Percentiles rank a stretch among this genome's conserved stretches.
phyloP scores from a whole-genome alignment of 2,113 vertebrate genomes.

The Octodon degus region DNA sequence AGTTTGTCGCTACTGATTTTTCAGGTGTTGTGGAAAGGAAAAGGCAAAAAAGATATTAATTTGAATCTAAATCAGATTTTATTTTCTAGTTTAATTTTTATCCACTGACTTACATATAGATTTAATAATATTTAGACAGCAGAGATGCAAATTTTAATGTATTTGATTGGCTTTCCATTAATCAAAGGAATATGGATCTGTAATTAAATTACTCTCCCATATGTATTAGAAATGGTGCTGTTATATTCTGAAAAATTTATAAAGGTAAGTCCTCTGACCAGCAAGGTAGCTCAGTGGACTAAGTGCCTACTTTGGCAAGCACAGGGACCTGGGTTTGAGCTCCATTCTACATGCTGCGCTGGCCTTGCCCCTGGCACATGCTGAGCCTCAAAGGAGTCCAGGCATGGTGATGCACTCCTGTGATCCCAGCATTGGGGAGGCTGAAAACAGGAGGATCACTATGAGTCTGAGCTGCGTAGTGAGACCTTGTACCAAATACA shows the following conservation, averaged over 20 bases:
- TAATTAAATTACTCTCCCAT: conserved; percentile 6
- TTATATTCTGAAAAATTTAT: not conserved
- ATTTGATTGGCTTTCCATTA: conserved; percentile 42
- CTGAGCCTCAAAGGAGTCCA: too few species aligned
- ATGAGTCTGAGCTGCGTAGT: too few species aligned
- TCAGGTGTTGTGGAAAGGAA: conserved; percentile 51
- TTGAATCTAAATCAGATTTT: conserved; percentile 55
- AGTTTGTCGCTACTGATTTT: conserved; percentile 51
- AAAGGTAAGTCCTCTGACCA: not conserved
- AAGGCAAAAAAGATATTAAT: conserved; percentile 65
- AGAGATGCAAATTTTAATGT: conserved; percentile 3
- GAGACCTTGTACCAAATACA: too few species aligned
- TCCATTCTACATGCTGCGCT: too few species aligned
- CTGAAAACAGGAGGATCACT: too few species aligned
- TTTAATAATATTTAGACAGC: conserved; percentile 18
- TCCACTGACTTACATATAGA: conserved; percentile 8
- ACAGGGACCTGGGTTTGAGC: too few species aligned
- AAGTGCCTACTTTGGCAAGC: too few species aligned
- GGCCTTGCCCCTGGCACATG: too few species aligned
- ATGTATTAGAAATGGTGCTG: conserved; percentile 26
- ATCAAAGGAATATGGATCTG: conserved; percentile 23
- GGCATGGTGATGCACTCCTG: too few species aligned
- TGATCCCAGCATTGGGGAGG: too few species aligned
- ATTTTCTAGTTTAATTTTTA: conserved; percentile 45
- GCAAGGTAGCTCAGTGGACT: too few species aligned